Conservation (phyloP, 2,113 vertebrate species). For the Myanophis thanlyinensis region DNA sequence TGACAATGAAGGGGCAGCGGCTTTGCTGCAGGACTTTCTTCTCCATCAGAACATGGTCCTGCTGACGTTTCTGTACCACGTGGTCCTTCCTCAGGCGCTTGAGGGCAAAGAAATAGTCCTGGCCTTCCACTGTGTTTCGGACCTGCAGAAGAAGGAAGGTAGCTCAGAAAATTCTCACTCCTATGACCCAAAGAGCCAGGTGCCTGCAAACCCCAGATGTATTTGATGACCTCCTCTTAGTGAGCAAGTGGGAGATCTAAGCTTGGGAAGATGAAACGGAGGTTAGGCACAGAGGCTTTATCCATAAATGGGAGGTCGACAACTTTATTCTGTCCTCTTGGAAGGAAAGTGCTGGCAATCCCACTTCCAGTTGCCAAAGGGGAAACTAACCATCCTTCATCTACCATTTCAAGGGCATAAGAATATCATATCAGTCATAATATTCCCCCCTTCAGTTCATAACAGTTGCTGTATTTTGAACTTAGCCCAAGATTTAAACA, state of each 20-base stretch:
- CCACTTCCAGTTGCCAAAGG: background rate
- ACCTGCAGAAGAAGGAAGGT: background rate
- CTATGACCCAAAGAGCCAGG: background rate
- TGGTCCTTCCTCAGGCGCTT: conserved; percentile 77
- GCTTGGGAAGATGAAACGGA: background rate
- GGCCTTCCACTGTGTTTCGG: background rate
- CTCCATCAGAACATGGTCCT: conserved; percentile 76
- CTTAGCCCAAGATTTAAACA: background rate
- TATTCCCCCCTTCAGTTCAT: background rate
- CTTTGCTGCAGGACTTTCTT: conserved; percentile 69
- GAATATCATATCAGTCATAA: background rate
- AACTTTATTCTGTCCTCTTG: background rate
- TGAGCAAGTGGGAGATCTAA: background rate
- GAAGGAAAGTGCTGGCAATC: background rate
- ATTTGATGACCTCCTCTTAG: background rate
- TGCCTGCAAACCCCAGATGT: background rate
- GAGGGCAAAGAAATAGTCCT: conserved; percentile 69
- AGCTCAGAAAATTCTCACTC: background rate
- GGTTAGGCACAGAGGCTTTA: background rate
- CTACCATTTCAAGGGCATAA: background rate
- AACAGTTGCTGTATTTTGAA: background rate
- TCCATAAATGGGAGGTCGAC: background rate
- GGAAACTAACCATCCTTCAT: background rate
- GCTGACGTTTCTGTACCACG: conserved; percentile 73
- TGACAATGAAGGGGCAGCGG: conserved; percentile 21